These are phyloP conservation scores for Verasper variegatus DNA, from an alignment of 2,113 vertebrate species.

Conservation along the genomic window DNA sequence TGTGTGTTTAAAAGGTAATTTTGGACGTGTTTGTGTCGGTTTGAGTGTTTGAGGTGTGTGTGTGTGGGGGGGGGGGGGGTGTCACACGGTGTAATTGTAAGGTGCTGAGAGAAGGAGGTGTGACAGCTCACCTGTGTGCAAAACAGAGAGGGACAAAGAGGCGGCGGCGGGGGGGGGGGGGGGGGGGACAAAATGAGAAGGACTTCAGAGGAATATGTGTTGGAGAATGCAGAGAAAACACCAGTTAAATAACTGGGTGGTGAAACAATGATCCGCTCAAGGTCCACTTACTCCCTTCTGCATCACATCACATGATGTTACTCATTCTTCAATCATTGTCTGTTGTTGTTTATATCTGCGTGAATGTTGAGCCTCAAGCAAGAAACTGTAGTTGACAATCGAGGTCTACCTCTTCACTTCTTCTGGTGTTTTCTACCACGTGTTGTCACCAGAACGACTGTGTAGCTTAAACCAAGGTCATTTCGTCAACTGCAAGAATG, in stretches of 20 bases:
- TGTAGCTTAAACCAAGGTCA: too few relatives aligned
- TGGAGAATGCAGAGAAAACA: conserved; percentile 1
- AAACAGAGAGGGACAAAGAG: conserved; percentile 31
- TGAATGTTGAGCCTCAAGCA: too few relatives aligned
- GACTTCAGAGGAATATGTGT: not conserved
- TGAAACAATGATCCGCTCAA: too few relatives aligned
- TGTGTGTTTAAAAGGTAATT: conserved; percentile 6
- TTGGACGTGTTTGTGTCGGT: conserved; percentile 20
- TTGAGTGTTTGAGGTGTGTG: conserved; percentile 18
- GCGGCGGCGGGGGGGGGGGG: not conserved
- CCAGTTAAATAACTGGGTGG: not conserved
- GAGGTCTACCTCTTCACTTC: too few relatives aligned
- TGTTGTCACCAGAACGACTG: too few relatives aligned
- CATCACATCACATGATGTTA: too few relatives aligned
- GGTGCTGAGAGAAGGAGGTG: conserved; percentile 51
- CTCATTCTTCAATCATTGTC: too few relatives aligned
- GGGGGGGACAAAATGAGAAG: not conserved
- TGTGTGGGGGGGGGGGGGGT: not conserved
- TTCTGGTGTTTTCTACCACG: too few relatives aligned
- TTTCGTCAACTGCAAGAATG: too few relatives aligned
- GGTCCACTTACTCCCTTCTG: too few relatives aligned
- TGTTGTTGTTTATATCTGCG: not conserved
- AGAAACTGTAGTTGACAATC: too few relatives aligned
- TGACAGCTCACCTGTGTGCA: conserved; percentile 56
- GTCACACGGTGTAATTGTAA: conserved; percentile 61